A percentile compares a stretch with the other conserved stretches of the same genome.
These are phyloP conservation scores for Ochropleura plecta DNA, from an alignment of 2,888 invertebrate genomes.

Conservation along the genomic window DNA sequence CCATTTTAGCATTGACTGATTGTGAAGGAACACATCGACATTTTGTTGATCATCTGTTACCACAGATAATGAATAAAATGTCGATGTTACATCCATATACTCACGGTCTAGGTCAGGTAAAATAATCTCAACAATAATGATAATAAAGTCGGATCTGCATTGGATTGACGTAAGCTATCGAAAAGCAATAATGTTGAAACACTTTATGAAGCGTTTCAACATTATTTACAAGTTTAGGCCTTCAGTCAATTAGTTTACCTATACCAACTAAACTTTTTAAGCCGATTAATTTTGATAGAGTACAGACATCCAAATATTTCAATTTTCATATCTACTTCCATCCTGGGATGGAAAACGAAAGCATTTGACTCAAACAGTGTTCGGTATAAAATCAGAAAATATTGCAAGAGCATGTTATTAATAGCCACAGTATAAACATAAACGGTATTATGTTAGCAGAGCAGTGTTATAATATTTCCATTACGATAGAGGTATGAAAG, in stretches of 20 bases:
- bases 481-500: conserved; percentile 24
- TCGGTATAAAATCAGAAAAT: conserved; percentile 10
- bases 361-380: not conserved
- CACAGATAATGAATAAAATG: no score
- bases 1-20: not conserved
- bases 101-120: no score
- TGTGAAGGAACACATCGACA: not conserved
- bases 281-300: no score
- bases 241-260: no score
- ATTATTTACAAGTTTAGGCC: no score
- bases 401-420: conserved; percentile 35
- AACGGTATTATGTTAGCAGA: conserved; percentile 22
- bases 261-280: no score
- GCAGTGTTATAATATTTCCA: conserved; percentile 51
- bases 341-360: not conserved
- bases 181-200: not conserved
- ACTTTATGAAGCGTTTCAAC: no score
- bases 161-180: not conserved
- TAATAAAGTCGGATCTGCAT: not conserved
- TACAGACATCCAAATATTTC: not conserved
- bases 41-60: no score
- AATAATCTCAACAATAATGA: not conserved
- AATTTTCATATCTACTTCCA: not conserved
- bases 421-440: conserved; percentile 36
- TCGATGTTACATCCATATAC: no score